These are phyloP conservation scores for Chascanopsetta lugubris DNA, from an alignment of 2,113 vertebrate species.

Conservation along the genomic window DNA sequence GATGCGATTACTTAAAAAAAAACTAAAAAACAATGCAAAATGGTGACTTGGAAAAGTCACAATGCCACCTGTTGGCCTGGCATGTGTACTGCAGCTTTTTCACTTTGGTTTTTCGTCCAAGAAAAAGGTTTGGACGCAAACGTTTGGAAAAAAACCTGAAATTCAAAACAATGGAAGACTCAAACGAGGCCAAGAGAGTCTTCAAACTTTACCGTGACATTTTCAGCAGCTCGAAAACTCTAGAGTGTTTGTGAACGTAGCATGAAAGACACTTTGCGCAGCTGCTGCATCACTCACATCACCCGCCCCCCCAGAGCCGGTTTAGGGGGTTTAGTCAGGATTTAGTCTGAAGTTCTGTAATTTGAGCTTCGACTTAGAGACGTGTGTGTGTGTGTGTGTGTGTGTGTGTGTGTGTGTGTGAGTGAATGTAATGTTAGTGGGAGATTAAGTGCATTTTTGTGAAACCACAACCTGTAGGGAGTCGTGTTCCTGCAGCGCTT, in stretches of 20 bases:
- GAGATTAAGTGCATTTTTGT: too few relatives aligned
- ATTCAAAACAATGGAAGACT: too few relatives aligned
- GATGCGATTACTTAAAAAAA: too few relatives aligned
- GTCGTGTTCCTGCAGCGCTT: conserved; percentile 22
- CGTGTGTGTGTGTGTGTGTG: conserved; percentile 21
- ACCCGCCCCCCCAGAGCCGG: neutral
- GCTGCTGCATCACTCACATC: conserved; percentile 18
- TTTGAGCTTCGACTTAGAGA: conserved; percentile 21
- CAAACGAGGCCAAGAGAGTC: neutral
- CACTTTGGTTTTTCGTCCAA: too few relatives aligned
- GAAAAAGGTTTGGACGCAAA: too few relatives aligned
- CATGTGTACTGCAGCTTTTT: too few relatives aligned
- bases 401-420: conserved; percentile 25
- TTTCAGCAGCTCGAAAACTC: neutral
- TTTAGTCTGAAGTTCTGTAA: conserved; percentile 23
- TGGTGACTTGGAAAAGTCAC: too few relatives aligned
- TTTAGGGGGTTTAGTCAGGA: neutral
- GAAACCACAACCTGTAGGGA: conserved; percentile 30
- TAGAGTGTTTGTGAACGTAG: too few relatives aligned
- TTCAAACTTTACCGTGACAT: neutral
- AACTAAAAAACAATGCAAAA: too few relatives aligned
- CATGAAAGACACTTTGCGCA: too few relatives aligned
- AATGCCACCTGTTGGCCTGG: too few relatives aligned
- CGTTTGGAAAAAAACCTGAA: too few relatives aligned
- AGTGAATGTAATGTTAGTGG: conserved; percentile 14